A percentile compares a stretch with the other conserved stretches of the same genome.
Evolutionary conservation across 2,888 invertebrate species (phyloP).

Genomic region (Sipha maydis): DNA sequence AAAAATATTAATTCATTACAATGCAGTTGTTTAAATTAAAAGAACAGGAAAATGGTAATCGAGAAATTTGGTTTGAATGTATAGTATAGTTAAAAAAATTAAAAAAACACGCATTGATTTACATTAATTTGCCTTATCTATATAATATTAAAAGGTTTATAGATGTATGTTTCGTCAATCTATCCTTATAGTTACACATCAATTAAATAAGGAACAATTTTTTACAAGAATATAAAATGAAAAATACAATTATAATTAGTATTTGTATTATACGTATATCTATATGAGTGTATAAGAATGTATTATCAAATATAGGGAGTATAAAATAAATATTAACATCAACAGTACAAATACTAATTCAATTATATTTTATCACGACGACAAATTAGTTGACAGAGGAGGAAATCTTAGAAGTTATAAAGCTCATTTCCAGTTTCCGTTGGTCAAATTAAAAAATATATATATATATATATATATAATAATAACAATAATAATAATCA

Average conservation of each 20-base stretch:
- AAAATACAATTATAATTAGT: slow-evolving; percentile 24
- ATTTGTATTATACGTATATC: not conserved
- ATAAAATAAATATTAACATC: not conserved
- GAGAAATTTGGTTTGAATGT: not conserved
- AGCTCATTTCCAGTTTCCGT: slow-evolving; percentile 24
- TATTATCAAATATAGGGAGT: not conserved
- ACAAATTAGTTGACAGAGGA: not conserved
- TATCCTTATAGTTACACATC: slow-evolving; percentile 22
- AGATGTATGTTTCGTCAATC: slow-evolving; percentile 49
- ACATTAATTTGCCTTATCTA: not conserved
- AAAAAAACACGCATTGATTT: not conserved
- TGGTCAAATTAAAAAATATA: not conserved
- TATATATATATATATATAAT: not conserved
- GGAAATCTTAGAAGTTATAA: not conserved
- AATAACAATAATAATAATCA: not conserved
- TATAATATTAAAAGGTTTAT: not conserved
- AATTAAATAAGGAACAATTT: slow-evolving; percentile 50
- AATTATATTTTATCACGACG: not conserved
- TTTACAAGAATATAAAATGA: slow-evolving; percentile 44
- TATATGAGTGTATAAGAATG: not conserved
- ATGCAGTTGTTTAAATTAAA: not conserved
- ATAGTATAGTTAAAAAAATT: no score
- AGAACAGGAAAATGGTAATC: not conserved
- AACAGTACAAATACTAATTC: not conserved
- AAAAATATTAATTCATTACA: not conserved